phyloP scores from a whole-genome alignment of 2,888 invertebrate species.

The Pegoplata infirma region DNA sequence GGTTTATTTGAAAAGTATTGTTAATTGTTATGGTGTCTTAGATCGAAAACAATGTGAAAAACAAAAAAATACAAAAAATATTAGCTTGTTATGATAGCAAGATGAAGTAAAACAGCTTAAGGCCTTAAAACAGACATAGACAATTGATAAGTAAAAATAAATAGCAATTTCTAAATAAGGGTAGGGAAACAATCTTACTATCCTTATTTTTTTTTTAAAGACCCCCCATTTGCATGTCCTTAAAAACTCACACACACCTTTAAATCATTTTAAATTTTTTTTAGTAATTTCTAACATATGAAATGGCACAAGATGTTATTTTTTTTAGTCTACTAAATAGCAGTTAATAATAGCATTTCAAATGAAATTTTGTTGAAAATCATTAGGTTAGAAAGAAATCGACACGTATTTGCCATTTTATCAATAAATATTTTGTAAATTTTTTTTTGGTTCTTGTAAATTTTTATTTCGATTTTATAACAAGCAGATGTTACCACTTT shows the following conservation, averaged over 20 bases:
- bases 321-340: constrained; percentile 60
- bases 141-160: constrained; percentile 19
- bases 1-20: constrained; percentile 41
- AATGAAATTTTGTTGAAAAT: constrained; percentile 69
- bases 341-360: constrained; percentile 72
- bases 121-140: constrained; percentile 62
- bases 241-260: neutral
- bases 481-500: constrained; percentile 53
- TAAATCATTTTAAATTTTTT: neutral
- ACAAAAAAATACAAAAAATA: too few relatives aligned
- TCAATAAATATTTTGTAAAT: constrained; percentile 59
- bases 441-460: neutral
- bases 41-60: constrained; percentile 65
- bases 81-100: constrained; percentile 73
- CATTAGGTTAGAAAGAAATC: constrained; percentile 75
- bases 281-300: neutral
- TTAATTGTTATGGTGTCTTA: constrained; percentile 72
- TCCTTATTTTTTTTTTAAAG: neutral
- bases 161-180: constrained; percentile 4
- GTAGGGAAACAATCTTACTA: neutral
- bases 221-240: neutral
- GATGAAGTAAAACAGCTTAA: constrained; percentile 71
- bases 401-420: constrained; percentile 77
- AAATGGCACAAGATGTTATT: neutral
- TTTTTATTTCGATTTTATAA: constrained; percentile 61